These are phyloP conservation scores for Tachina fera DNA, from an alignment of 2,888 invertebrate species.

Conservation along the genomic window DNA sequence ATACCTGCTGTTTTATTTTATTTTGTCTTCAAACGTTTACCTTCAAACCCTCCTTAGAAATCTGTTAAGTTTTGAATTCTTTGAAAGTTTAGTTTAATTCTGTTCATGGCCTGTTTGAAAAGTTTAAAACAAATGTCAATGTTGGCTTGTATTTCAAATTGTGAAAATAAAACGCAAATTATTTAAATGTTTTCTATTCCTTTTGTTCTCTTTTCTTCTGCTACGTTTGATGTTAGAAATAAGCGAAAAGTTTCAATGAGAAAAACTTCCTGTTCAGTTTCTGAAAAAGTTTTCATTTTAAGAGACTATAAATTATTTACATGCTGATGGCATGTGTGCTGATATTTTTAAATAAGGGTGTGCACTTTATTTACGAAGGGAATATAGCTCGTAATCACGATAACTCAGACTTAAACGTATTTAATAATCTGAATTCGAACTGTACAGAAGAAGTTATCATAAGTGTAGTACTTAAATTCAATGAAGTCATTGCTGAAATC, in stretches of 20 bases:
- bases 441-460: no score
- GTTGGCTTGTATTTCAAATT: slow-evolving; percentile 18
- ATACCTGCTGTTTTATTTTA: slow-evolving; percentile 36
- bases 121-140: slow-evolving; percentile 25
- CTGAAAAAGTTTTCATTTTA: slow-evolving; percentile 43
- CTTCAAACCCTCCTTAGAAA: neutral
- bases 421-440: no score
- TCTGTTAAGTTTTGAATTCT: slow-evolving; percentile 1
- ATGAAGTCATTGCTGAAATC: no score
- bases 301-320: slow-evolving; percentile 20
- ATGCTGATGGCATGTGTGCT: slow-evolving; percentile 1
- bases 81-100: slow-evolving; percentile 15
- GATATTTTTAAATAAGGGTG: neutral
- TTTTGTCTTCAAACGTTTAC: neutral
- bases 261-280: slow-evolving; percentile 67
- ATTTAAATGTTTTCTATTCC: slow-evolving; percentile 27
- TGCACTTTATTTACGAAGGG: neutral
- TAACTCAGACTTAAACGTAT: no score
- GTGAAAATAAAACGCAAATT: slow-evolving; percentile 35
- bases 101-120: slow-evolving; percentile 44
- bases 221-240: neutral
- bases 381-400: no score
- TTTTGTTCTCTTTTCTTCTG: neutral
- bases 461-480: no score
- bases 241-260: slow-evolving; percentile 36